Conservation (phyloP, 2,113 vertebrate species). For the Garra rufa region DNA sequence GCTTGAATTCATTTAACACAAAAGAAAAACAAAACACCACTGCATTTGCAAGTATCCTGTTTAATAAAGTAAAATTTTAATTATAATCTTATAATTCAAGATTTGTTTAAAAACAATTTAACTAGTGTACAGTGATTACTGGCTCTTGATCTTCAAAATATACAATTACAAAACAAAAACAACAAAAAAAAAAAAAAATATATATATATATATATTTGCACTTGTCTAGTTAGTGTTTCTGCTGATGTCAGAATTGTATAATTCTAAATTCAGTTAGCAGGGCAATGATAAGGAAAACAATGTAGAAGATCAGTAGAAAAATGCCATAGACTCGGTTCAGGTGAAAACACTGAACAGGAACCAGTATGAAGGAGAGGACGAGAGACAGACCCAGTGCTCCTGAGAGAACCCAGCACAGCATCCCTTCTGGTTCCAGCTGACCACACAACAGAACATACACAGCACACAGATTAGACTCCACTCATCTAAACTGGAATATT, state of each 20-base stretch:
- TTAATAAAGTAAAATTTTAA: constrained; percentile 24
- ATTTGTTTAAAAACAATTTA: neutral
- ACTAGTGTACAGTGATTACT: neutral
- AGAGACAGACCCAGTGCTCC: constrained; percentile 89
- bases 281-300: constrained; percentile 82
- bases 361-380: constrained; percentile 83
- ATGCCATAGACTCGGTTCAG: constrained; percentile 77
- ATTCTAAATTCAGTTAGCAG: constrained; percentile 89
- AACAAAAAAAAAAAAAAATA: no score
- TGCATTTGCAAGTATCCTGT: neutral
- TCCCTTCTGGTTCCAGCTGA: constrained; percentile 86
- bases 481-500: neutral
- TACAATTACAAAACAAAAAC: neutral
- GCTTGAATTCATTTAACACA: no score
- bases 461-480: neutral
- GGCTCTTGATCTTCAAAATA: neutral
- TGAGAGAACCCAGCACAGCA: constrained; percentile 89
- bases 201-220: constrained; percentile 7
- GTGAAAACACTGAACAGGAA: constrained; percentile 87
- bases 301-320: constrained; percentile 87
- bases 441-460: constrained; percentile 11
- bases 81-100: neutral
- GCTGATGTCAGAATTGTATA: constrained; percentile 66
- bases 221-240: neutral
- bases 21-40: neutral